phyloP scores from a whole-genome alignment of 1,140 invertebrate species.

The Kradibia gibbosae region DNA sequence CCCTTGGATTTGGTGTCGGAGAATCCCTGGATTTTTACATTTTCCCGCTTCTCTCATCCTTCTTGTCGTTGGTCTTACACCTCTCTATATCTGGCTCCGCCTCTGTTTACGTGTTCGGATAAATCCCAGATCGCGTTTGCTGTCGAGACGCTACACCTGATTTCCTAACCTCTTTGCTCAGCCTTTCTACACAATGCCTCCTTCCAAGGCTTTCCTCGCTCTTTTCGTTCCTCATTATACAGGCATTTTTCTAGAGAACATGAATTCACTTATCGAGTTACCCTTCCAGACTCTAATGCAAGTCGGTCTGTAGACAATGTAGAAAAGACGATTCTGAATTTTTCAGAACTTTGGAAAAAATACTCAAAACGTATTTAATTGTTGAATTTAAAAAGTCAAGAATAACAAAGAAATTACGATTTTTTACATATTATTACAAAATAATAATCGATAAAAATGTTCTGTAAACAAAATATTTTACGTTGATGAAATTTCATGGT shows the following conservation, averaged over 20 bases:
- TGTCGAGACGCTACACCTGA: constrained; percentile 48
- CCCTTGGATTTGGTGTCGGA: constrained; percentile 6
- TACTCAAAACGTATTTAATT: background rate
- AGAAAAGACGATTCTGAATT: background rate
- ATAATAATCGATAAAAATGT: too few species aligned
- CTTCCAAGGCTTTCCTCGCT: constrained; percentile 5
- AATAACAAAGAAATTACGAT: too few species aligned
- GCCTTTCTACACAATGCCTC: constrained; percentile 2
- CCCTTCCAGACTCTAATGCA: background rate
- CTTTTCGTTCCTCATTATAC: constrained; percentile 24
- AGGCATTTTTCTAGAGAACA: background rate
- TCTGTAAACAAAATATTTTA: too few species aligned
- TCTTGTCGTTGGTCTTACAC: background rate
- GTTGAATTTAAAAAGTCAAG: background rate
- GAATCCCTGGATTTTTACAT: constrained; percentile 47
- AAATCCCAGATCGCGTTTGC: constrained; percentile 6
- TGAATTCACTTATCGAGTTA: constrained; percentile 3
- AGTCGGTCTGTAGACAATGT: background rate
- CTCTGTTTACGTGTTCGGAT: constrained; percentile 49
- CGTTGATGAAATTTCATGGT: too few species aligned
- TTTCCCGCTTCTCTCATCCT: constrained; percentile 25
- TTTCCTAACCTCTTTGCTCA: constrained; percentile 45
- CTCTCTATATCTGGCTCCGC: background rate
- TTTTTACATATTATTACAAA: too few species aligned
- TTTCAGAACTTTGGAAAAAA: background rate